Conservation (phyloP, 2,113 vertebrate species). For the Crotalus horridus region DNA sequence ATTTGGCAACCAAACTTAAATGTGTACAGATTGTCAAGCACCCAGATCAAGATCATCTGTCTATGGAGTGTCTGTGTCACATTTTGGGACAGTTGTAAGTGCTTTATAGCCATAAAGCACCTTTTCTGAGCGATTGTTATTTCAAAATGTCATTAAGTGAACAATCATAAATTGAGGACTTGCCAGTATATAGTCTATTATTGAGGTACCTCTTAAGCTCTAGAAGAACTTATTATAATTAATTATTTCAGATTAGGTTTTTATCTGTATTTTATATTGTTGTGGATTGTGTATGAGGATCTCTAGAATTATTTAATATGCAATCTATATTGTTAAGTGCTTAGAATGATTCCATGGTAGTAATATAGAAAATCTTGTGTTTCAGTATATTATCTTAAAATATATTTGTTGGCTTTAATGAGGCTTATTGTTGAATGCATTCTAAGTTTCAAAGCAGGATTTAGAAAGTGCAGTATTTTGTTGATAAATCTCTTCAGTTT, state of each 20-base stretch:
- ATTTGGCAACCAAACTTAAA: no score
- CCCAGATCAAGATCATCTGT: no score
- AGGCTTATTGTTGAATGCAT: background rate
- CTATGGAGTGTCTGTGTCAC: background rate
- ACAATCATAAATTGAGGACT: background rate
- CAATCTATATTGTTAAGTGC: background rate
- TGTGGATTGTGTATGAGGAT: background rate
- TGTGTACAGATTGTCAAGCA: no score
- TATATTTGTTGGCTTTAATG: background rate
- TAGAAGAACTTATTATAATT: background rate
- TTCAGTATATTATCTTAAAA: background rate
- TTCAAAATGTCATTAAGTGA: background rate
- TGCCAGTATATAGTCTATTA: background rate
- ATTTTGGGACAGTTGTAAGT: background rate
- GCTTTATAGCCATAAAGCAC: no score
- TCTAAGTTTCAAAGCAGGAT: background rate
- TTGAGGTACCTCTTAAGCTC: background rate
- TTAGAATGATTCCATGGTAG: background rate
- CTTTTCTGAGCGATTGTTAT: background rate
- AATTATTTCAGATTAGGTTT: background rate
- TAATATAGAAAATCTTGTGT: background rate
- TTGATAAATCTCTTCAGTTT: background rate
- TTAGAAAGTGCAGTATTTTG: background rate
- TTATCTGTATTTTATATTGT: background rate
- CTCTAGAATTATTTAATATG: background rate